Evolutionary conservation across 2,797 vertebrate genomes (phyloP).

Genomic region (Scleropages formosus): DNA sequence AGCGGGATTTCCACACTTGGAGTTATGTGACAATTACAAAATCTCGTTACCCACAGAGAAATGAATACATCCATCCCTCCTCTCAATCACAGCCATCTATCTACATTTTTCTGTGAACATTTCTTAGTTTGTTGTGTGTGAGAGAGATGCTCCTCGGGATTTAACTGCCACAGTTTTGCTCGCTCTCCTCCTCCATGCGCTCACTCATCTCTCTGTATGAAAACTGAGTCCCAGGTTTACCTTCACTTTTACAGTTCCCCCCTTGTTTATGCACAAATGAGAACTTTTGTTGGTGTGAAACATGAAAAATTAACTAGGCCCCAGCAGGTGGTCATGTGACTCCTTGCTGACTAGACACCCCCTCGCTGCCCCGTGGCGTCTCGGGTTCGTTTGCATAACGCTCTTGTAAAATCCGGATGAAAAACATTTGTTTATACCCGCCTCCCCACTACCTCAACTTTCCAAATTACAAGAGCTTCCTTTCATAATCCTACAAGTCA

Average conservation of each 20-base stretch:
- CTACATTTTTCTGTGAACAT: no score
- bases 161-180: no score
- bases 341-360: conserved; percentile 48
- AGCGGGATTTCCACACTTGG: no score
- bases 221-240: no score
- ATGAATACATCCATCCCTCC: no score
- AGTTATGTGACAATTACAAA: no score
- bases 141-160: no score
- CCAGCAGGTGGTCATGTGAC: conserved; percentile 36
- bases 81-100: no score
- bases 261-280: conserved; percentile 14
- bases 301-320: conserved; percentile 48
- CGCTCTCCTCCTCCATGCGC: no score
- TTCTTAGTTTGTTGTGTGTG: no score
- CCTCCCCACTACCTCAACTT: conserved; percentile 30
- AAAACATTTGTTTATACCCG: conserved; percentile 32
- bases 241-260: neutral
- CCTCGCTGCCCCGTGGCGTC: conserved; percentile 28
- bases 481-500: conserved; percentile 40
- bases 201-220: no score
- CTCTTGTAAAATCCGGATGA: conserved; percentile 40
- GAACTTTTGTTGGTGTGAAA: neutral
- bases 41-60: no score
- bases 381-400: conserved; percentile 36
- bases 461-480: conserved; percentile 37